Conservation (phyloP, 1,140 invertebrate genomes). For the Papilio helenus region DNA sequence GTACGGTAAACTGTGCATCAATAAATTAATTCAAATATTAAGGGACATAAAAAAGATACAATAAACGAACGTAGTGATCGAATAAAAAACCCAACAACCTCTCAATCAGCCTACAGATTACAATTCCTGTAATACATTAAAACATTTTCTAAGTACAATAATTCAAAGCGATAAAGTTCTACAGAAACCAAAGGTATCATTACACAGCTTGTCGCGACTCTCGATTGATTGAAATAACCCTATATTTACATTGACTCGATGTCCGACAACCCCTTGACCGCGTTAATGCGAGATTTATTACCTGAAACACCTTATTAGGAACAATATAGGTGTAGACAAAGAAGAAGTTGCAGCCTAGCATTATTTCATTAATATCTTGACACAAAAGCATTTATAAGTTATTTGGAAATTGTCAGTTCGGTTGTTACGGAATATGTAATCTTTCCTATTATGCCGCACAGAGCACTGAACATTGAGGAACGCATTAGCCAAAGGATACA, state of each 20-base stretch:
- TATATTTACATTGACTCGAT: slow-evolving; percentile 4
- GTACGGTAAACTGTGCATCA: neutral
- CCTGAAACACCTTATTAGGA: slow-evolving; percentile 5
- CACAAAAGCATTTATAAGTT: neutral
- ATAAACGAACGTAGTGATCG: neutral
- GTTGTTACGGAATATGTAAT: too few relatives aligned
- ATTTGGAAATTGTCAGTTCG: too few relatives aligned
- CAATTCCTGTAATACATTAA: neutral
- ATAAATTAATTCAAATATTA: neutral
- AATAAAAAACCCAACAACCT: neutral
- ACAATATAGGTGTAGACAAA: neutral
- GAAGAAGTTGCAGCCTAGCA: neutral
- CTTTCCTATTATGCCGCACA: too few relatives aligned
- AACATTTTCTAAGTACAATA: slow-evolving; percentile 8
- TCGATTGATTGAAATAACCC: neutral
- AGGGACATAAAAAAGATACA: too few relatives aligned
- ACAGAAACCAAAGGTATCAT: neutral
- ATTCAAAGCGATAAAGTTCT: neutral
- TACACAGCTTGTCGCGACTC: neutral
- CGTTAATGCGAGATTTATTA: slow-evolving; percentile 13
- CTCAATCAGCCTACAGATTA: neutral
- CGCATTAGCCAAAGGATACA: too few relatives aligned
- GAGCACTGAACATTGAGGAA: too few relatives aligned
- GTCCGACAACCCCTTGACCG: slow-evolving; percentile 11
- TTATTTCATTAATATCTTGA: neutral